These are phyloP conservation scores for Vimba vimba DNA, from an alignment of 2,113 vertebrate genomes.

Conservation along the genomic window DNA sequence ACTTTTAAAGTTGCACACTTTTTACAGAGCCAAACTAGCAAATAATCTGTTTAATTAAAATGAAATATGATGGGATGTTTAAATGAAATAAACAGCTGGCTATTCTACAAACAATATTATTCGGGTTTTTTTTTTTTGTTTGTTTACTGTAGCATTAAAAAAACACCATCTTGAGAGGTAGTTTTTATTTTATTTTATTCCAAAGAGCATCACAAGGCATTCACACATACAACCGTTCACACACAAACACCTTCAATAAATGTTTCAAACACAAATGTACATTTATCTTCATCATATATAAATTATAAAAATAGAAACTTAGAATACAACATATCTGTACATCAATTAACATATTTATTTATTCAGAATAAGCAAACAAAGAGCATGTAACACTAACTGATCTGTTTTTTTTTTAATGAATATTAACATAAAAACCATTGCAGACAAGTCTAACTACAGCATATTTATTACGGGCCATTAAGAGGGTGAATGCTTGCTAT, in stretches of 20 bases:
- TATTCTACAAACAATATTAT: too few species aligned
- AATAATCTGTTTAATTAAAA: neutral
- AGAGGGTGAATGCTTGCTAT: neutral
- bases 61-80: too few species aligned
- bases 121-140: too few species aligned
- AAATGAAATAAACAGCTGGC: too few species aligned
- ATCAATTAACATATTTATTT: constrained; percentile 45
- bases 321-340: constrained; percentile 62
- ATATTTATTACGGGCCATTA: neutral
- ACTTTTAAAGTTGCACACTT: neutral
- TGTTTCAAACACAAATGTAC: constrained; percentile 55
- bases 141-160: neutral
- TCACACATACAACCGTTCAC: constrained; percentile 52
- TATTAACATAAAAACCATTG: constrained; percentile 18
- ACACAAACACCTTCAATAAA: constrained; percentile 49
- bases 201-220: constrained; percentile 44
- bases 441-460: neutral
- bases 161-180: constrained; percentile 8
- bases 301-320: constrained; percentile 70
- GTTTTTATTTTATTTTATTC: constrained; percentile 42
- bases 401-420: neutral
- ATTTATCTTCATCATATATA: constrained; percentile 62
- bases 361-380: constrained; percentile 37
- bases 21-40: neutral
- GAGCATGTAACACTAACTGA: constrained; percentile 38